Evolutionary conservation across 2,888 invertebrate species (phyloP), one percentile per base, ranked within the genome.

Genomic region (Ennomos erosarius): DNA sequence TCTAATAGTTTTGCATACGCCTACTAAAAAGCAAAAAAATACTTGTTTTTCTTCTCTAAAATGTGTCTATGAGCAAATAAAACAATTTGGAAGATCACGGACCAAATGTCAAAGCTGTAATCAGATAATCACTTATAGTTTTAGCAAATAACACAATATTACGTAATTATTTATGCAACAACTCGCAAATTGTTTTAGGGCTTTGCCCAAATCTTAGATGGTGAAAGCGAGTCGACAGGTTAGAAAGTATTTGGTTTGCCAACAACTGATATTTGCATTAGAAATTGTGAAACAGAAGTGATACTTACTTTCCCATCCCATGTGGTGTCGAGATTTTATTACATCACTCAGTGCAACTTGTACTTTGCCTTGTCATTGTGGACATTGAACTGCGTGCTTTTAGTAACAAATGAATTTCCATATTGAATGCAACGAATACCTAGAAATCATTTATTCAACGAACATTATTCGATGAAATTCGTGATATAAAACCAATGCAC

Each of bases 221-320:
- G 88, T 80, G 90, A 90, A 91, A 90, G 90, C 79, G 60, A 79
- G 70, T 70, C 61, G 71, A 82, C 86, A 73, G 73, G 84, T 85
- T 90, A 85, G 91, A 90, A 90, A 90, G 88, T 85, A 85, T 78
- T 81, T 26, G 84, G 81, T 84, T 79, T 76, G 73, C 74, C 70
- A 78, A 77, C 81, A 85, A 84, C 87, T 82, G 85, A 85, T 87
- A 84, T 91, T 90, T 85, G 82, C 84, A 85, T 87, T 85, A 88
- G 89, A 91, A 90, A 91, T 84, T 85, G 84, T 80, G 82, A 84
- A 83, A 79, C 76, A 80, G 75, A 79, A 75, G 76, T 75, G 83
- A 66, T 75, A 82, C 89, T 90, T 90, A 26, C 26, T 26, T 26
- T 26, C 26, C 26, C 26, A 26, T 91, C 90, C 81, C 86, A 88